Percentiles rank a stretch among this genome's conserved stretches.
Conservation (phyloP, 2,888 invertebrate genomes). For the Frankliniella intonsa region DNA sequence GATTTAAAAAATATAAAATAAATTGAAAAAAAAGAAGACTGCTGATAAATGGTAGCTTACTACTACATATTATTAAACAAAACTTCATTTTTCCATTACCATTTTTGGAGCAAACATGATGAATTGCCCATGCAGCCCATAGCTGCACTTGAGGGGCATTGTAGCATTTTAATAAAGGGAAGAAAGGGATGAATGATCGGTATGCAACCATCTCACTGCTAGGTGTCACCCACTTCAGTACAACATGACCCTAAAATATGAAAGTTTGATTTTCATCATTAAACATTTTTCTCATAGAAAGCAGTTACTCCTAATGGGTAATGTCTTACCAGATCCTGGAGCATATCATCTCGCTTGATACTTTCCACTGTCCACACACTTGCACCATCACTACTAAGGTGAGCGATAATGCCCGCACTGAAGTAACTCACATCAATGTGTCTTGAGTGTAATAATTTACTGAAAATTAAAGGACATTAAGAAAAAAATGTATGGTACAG, state of each 20-base stretch:
- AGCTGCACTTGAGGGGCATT: conserved; percentile 63
- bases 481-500: not conserved
- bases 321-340: conserved; percentile 51
- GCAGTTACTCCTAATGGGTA: conserved; percentile 31
- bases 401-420: conserved; percentile 91
- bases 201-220: conserved; percentile 71
- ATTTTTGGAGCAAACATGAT: conserved; percentile 70
- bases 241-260: conserved; percentile 51
- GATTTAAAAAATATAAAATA: not conserved
- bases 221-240: conserved; percentile 61
- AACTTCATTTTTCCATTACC: conserved; percentile 47
- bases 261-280: conserved; percentile 35
- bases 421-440: conserved; percentile 88
- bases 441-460: conserved; percentile 53
- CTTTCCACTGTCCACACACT: conserved; percentile 70
- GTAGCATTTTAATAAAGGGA: conserved; percentile 56
- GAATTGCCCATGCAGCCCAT: conserved; percentile 76
- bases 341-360: conserved; percentile 51
- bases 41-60: conserved; percentile 6
- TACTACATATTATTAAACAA: conserved; percentile 9
- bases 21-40: conserved; percentile 12
- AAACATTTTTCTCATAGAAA: not conserved
- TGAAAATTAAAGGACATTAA: conserved; percentile 37
- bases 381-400: conserved; percentile 88
- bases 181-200: conserved; percentile 65